phyloP scores from a whole-genome alignment of 2,797 vertebrate species.

The Lagorchestes hirsutus region DNA sequence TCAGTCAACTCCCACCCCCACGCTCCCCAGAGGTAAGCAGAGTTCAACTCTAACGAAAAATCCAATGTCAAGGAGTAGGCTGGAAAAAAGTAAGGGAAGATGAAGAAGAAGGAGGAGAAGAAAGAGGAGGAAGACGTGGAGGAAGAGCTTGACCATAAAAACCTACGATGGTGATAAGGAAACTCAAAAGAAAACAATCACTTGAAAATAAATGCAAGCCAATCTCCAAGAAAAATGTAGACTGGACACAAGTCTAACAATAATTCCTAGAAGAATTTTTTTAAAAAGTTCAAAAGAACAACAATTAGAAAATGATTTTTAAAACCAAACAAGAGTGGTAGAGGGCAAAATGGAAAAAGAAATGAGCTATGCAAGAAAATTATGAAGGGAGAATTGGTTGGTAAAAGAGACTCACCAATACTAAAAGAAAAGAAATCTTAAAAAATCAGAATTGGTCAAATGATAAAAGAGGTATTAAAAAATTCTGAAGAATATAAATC shows the following conservation, averaged over 20 bases:
- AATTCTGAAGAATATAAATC: not conserved
- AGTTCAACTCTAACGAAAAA: not conserved
- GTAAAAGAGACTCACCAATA: not conserved
- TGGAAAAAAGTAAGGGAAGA: not conserved
- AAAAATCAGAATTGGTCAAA: not conserved
- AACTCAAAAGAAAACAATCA: too few relatives aligned
- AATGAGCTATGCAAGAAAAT: not conserved
- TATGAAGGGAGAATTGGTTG: not conserved
- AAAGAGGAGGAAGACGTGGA: too few relatives aligned
- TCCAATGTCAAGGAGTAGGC: not conserved
- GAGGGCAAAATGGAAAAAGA: not conserved
- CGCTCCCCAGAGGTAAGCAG: not conserved
- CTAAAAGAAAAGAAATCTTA: not conserved
- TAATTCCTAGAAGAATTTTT: not conserved
- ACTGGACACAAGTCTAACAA: not conserved
- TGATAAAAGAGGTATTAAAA: not conserved
- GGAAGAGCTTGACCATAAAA: too few relatives aligned
- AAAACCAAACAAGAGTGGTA: not conserved
- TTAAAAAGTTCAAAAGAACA: not conserved
- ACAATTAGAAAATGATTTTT: not conserved
- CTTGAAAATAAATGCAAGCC: too few relatives aligned
- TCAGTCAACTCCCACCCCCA: not conserved
- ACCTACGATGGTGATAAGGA: too few relatives aligned
- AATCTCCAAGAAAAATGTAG: not conserved
- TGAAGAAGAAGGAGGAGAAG: too few relatives aligned